phyloP scores from a whole-genome alignment of 2,797 vertebrate species.

The Pseudopleuronectes americanus region DNA sequence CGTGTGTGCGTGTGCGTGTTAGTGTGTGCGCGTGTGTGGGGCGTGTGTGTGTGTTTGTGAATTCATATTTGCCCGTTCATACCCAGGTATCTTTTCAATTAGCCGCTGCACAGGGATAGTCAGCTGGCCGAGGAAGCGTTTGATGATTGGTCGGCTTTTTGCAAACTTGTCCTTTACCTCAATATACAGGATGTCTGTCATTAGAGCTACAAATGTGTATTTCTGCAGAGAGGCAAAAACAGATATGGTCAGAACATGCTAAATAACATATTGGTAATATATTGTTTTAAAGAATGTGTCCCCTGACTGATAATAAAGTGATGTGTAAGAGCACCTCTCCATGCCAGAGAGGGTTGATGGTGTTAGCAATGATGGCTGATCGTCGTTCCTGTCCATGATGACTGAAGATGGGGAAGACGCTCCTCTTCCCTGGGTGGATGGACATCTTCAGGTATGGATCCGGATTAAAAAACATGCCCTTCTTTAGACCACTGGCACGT shows the following conservation, averaged over 20 bases:
- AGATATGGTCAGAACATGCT: neutral
- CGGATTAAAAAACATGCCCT: constrained; percentile 99
- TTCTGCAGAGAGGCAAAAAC: constrained; percentile 84
- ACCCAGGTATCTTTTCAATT: constrained; percentile 95
- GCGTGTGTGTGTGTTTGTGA: neutral
- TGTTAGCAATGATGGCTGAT: constrained; percentile 96
- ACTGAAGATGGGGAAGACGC: constrained; percentile 93
- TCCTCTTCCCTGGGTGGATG: constrained; percentile 97
- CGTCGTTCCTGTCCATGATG: constrained; percentile 96
- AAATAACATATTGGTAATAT: neutral
- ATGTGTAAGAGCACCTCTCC: constrained; percentile 87
- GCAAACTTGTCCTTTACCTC: constrained; percentile 99
- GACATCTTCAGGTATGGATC: constrained; percentile 99
- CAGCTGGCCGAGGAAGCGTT: constrained; percentile 97
- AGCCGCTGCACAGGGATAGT: constrained; percentile 96
- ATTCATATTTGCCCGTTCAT: constrained; percentile 45
- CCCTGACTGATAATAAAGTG: neutral
- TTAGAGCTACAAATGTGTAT: constrained; percentile 96
- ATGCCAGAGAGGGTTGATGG: constrained; percentile 96
- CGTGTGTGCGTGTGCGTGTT: neutral
- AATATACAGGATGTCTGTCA: constrained; percentile 98
- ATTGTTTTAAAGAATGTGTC: neutral
- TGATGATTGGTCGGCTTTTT: constrained; percentile 98
- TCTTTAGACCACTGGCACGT: constrained; percentile 93
- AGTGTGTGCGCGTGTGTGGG: neutral